Base-by-base conservation (phyloP, 2,797 vertebrate genomes). In the Sitta carolinensis region DNA sequence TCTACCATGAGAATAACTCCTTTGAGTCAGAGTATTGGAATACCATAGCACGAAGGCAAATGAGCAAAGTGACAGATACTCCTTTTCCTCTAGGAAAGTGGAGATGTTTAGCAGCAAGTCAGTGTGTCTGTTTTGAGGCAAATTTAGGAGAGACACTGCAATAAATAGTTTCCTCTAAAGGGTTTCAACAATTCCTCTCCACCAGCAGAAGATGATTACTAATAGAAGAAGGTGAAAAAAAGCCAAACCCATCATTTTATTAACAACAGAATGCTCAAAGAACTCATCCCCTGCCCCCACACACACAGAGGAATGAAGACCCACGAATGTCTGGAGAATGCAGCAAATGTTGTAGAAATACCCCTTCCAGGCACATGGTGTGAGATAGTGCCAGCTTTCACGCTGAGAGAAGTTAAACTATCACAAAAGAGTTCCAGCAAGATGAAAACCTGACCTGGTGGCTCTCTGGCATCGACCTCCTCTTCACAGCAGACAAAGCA, bases 1-100 rank as follows among this genome's bases (percentile, higher is more conserved):
- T 68, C 54, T 69, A 16, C 51, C 19, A 14, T 4, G 7, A 34
- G 16, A 58, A 5, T 7, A 66, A 42, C 10, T 7, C 22, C 21
- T 68, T 74, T 36, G 25, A 48, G 29, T 47, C 45, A 42, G 26
- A 64, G 32, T 36, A 38, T 25, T 22, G 0, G 5, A 27, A 11
- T 42, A 29, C 34, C 16, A 19, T 2, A 43, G 30, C 27, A 69
- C 0, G 0, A 43, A 58, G 20, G 2, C 26, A 42, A 79, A 72
- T 9, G 13, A 68, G 9, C 14, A 66, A 82, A 93, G 20, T 1
- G 2, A 27, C 6, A 87, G 80, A 40, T 40, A 27, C 5, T 62
- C 36, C 8, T 67, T 79, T 89, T 82, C 11, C 12, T 13, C 20
- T 58, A 10, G 10, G 29, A 27, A 61, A 82, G 13, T 3, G 1